A percentile compares a stretch with the other conserved stretches of the same genome.
phyloP scores from a whole-genome alignment of 2,888 invertebrate genomes.

The Nineta flava region DNA sequence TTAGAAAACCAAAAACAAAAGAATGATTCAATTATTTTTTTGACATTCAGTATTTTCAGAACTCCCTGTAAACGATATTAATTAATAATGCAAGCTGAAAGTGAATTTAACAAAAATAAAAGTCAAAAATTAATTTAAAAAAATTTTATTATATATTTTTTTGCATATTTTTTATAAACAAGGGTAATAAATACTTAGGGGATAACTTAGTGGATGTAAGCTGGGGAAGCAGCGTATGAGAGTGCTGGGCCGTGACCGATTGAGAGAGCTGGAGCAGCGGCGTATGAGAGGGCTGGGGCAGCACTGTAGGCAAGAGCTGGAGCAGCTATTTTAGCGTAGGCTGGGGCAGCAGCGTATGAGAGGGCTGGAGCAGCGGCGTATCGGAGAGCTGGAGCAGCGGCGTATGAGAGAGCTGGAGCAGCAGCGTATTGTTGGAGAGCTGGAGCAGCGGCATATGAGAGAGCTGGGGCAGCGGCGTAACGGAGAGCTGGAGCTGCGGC shows the following conservation, averaged over 20 bases:
- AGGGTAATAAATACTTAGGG: too few species aligned
- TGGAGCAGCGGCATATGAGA: neutral
- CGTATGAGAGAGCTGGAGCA: slow-evolving; percentile 16
- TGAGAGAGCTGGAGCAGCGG: slow-evolving; percentile 2
- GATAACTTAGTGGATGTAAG: slow-evolving; percentile 4
- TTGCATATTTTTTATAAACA: too few species aligned
- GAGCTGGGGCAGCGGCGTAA: slow-evolving; percentile 2
- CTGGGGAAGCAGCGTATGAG: slow-evolving; percentile 16
- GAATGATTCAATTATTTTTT: too few species aligned
- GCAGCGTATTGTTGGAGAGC: slow-evolving; percentile 4
- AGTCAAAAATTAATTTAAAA: too few species aligned
- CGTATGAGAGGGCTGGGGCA: slow-evolving; percentile 9
- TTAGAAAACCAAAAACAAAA: too few species aligned
- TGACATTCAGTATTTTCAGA: too few species aligned
- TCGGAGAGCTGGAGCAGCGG: slow-evolving; percentile 11
- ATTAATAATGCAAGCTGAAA: too few species aligned
- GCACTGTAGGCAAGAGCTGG: slow-evolving; percentile 17
- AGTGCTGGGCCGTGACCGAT: too few species aligned
- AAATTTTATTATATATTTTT: too few species aligned
- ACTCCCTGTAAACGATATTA: too few species aligned
- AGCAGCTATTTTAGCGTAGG: slow-evolving; percentile 2
- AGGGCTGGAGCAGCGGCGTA: neutral
- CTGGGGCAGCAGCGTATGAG: slow-evolving; percentile 1
- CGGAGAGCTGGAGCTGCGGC: slow-evolving; percentile 3
- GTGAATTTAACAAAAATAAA: too few species aligned